phyloP scores from a whole-genome alignment of 2,113 vertebrate species.

The Lutjanus erythropterus region DNA sequence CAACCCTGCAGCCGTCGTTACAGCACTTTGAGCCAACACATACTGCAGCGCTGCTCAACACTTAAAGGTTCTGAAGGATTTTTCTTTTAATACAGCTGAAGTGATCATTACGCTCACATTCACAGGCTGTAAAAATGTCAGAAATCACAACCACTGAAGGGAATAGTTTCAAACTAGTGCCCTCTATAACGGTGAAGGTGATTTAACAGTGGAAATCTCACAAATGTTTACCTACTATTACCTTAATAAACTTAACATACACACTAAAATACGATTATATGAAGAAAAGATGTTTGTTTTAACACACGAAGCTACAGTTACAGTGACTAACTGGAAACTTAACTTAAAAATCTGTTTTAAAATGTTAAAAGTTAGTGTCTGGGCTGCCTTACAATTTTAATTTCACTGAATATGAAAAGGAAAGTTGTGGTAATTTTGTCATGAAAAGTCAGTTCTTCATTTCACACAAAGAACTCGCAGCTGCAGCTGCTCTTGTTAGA shows the following conservation, averaged over 20 bases:
- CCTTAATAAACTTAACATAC: not conserved
- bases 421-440: too few species aligned
- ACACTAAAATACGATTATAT: not conserved
- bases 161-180: not conserved
- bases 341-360: too few species aligned
- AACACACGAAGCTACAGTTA: not conserved
- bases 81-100: not conserved
- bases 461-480: too few species aligned
- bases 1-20: slow-evolving; percentile 53
- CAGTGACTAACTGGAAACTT: not conserved
- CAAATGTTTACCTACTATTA: not conserved
- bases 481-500: too few species aligned
- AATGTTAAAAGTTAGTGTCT: too few species aligned
- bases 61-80: slow-evolving; percentile 4
- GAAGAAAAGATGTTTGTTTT: not conserved
- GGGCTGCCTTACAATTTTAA: too few species aligned
- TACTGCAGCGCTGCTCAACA: not conserved
- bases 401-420: too few species aligned
- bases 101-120: not conserved
- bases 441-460: too few species aligned
- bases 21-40: slow-evolving; percentile 24
- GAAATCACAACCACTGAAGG: not conserved
- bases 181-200: not conserved
- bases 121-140: not conserved
- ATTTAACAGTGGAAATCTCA: not conserved